Evolutionary conservation across 1,140 invertebrate species (phyloP), one percentile per base, ranked within the genome.

Genomic region (Danaus melanippus): DNA sequence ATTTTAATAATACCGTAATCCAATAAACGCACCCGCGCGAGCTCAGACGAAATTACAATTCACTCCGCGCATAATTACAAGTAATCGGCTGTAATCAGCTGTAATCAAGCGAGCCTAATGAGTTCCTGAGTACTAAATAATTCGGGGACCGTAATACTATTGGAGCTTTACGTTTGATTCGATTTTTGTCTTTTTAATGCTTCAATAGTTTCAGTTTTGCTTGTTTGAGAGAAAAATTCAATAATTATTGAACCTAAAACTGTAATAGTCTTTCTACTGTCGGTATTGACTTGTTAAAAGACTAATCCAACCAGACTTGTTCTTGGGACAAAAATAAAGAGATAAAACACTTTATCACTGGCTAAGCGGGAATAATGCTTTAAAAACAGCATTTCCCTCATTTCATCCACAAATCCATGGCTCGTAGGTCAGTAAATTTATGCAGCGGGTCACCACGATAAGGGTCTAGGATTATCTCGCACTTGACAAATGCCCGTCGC

Each of bases 81-180:
- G 57, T 55, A 55, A 60, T 60, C 58, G 51, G 52, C 47, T 48
- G 61, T 63, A 63, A 60, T 60, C 58, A 55, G 52, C 47, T 48
- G 61, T 63, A 63, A 64, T 64, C 52, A 55, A 61, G 62, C 62
- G 55, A 15, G 42, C 48, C 58, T 61, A 57, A 64, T 64, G 62
- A 58, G 55, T 58, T 65, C 55, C 62, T 65, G 62, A 65, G 43
- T 56, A 46, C 55, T 65, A 65, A 61, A 65, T 65, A 61, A 65
- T 65, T 61, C 57, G 55, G 50, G 52, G 46, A 40, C 50, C 51
- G 48, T 58, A 60, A 64, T 52, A 56, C 47, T 54, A 50, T 45
- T 60, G 48, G 21, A 32, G 21, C 21, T 32, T 32, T 32, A 15
- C 15, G 21, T 32, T 32, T 32, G 4, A 32, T 32, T 32, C 21